phyloP scores from a whole-genome alignment of 2,797 vertebrate genomes.

The Trematomus bernacchii region DNA sequence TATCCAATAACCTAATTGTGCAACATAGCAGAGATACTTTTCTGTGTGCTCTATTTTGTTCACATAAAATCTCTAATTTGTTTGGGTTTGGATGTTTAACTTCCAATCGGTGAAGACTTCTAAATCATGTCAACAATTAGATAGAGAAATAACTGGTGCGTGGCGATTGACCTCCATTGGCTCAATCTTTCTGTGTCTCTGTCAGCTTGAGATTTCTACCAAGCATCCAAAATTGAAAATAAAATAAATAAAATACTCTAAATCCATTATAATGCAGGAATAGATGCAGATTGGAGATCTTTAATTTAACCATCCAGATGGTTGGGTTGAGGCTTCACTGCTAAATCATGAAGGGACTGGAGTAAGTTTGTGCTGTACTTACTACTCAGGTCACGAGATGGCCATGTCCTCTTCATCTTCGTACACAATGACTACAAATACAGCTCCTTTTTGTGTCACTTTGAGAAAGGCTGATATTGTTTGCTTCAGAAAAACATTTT shows the following conservation, averaged over 20 bases:
- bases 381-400: not conserved
- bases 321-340: slow-evolving; percentile 20
- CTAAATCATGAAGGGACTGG: slow-evolving; percentile 34
- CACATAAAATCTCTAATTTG: not conserved
- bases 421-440: not conserved
- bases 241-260: slow-evolving; percentile 46
- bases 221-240: slow-evolving; percentile 9
- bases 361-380: slow-evolving; percentile 15
- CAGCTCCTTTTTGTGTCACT: slow-evolving; percentile 1
- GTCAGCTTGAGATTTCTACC: slow-evolving; percentile 34
- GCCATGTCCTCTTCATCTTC: not conserved
- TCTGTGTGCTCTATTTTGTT: slow-evolving; percentile 8
- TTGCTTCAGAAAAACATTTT: not conserved
- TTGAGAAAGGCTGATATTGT: not conserved
- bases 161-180: slow-evolving; percentile 37
- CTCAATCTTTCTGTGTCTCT: not conserved
- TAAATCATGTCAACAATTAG: slow-evolving; percentile 29
- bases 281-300: slow-evolving; percentile 38
- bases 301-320: slow-evolving; percentile 60
- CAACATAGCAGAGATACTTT: not conserved
- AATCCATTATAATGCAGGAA: slow-evolving; percentile 23
- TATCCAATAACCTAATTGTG: slow-evolving; percentile 12
- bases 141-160: slow-evolving; percentile 43
- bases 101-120: slow-evolving; percentile 9
- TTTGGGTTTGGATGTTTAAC: slow-evolving; percentile 1